A percentile compares a stretch with the other conserved stretches of the same genome.
Conservation (phyloP, 2,797 vertebrate species). For the Sebastes matsubarae region DNA sequence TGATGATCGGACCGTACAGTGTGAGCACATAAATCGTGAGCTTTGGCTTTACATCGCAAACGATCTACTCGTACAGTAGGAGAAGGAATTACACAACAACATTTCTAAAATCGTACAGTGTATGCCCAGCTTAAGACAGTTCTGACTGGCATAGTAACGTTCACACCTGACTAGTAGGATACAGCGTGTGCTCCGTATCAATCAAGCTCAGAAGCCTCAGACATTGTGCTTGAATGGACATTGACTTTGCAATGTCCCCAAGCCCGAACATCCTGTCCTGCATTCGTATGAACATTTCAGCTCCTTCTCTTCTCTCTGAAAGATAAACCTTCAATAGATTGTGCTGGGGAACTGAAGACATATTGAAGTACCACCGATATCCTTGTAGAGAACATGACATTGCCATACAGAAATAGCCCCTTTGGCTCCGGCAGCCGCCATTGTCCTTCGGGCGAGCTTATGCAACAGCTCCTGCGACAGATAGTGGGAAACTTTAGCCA, state of each 20-base stretch:
- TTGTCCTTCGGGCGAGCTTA: conserved; percentile 16
- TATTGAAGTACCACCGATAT: background rate
- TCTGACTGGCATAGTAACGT: background rate
- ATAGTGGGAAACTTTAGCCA: conserved; percentile 38
- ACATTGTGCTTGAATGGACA: background rate
- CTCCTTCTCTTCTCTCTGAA: background rate
- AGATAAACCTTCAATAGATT: background rate
- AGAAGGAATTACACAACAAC: no score
- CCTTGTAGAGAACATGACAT: background rate
- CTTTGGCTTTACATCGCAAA: no score
- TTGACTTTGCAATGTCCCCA: background rate
- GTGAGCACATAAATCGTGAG: no score
- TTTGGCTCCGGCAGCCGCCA: background rate
- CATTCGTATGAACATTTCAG: background rate
- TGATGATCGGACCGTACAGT: no score
- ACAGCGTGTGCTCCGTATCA: background rate
- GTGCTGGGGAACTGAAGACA: background rate
- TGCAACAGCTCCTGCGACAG: background rate
- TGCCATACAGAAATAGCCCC: background rate
- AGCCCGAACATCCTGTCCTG: background rate
- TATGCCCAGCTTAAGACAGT: background rate
- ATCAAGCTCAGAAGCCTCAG: background rate
- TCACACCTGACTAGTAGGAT: background rate
- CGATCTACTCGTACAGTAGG: no score
- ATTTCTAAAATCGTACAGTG: no score